Percentiles rank a stretch among this genome's conserved stretches.
phyloP scores from a whole-genome alignment of 2,888 invertebrate species.

The Helleia helle region DNA sequence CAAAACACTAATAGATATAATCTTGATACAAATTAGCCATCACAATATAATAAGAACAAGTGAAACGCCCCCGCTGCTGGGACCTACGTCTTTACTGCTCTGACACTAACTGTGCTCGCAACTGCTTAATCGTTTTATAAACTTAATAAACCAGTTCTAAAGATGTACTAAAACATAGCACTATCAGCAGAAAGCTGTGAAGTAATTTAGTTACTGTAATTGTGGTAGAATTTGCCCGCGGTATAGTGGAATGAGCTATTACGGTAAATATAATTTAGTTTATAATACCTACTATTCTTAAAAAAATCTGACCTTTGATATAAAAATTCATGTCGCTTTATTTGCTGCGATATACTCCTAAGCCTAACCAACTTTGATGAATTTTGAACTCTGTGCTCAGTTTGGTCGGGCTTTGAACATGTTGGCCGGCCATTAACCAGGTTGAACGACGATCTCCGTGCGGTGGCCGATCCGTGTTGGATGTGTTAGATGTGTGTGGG shows the following conservation, averaged over 20 bases:
- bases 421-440: no score
- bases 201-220: conserved; percentile 9
- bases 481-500: no score
- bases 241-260: conserved; percentile 4
- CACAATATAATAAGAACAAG: conserved; percentile 9
- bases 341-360: no score
- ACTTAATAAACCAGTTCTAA: conserved; percentile 6
- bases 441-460: no score
- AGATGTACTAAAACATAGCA: conserved; percentile 4
- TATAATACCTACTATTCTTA: no score
- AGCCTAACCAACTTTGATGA: no score
- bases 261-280: conserved; percentile 6
- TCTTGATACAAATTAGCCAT: conserved; percentile 8
- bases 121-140: conserved; percentile 11
- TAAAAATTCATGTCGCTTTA: no score
- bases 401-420: no score
- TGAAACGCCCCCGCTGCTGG: conserved; percentile 3
- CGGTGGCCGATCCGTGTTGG: no score
- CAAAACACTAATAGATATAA: conserved; percentile 7
- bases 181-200: background rate
- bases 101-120: conserved; percentile 7
- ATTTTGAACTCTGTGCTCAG: no score
- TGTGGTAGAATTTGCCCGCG: conserved; percentile 5
- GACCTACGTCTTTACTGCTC: conserved; percentile 10
- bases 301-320: no score